phyloP scores from a whole-genome alignment of 2,113 vertebrate species.

The Cryptomyrus ogoouensis region DNA sequence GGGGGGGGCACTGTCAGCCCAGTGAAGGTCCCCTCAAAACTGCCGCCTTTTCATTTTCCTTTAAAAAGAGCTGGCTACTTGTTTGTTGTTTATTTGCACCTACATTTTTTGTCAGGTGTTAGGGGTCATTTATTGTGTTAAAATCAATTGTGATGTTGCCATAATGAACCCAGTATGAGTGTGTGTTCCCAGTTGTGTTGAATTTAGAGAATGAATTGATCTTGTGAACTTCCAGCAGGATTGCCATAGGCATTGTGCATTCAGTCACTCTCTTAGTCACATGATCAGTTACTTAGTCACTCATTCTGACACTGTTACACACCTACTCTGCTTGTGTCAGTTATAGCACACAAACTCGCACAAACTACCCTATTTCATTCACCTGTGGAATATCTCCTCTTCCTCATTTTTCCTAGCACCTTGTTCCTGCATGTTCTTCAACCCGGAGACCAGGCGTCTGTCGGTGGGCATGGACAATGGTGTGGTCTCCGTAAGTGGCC shows the following conservation, averaged over 20 bases:
- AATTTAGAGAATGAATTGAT: background rate
- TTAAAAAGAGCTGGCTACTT: background rate
- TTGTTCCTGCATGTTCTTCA: conserved; percentile 97
- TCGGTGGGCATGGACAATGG: conserved; percentile 93
- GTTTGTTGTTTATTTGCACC: background rate
- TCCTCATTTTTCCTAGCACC: conserved; percentile 67
- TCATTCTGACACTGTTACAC: background rate
- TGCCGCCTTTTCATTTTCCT: background rate
- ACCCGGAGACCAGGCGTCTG: conserved; percentile 93
- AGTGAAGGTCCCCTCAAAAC: background rate
- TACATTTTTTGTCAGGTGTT: background rate
- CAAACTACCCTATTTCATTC: background rate
- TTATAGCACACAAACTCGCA: background rate
- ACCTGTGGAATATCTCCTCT: background rate
- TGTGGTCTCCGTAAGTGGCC: conserved; percentile 85
- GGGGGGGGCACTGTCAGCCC: background rate
- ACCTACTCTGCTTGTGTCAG: background rate
- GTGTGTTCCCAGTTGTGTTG: background rate
- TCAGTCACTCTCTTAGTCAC: background rate
- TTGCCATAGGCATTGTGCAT: background rate
- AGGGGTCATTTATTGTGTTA: background rate
- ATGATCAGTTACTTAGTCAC: background rate
- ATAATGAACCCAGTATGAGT: background rate
- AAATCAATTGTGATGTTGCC: background rate
- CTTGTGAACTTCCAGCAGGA: background rate